A percentile compares a stretch with the other conserved stretches of the same genome.
These are phyloP conservation scores for Elgonia sp. DNA, from an alignment of 2,888 invertebrate genomes.

Conservation along the genomic window DNA sequence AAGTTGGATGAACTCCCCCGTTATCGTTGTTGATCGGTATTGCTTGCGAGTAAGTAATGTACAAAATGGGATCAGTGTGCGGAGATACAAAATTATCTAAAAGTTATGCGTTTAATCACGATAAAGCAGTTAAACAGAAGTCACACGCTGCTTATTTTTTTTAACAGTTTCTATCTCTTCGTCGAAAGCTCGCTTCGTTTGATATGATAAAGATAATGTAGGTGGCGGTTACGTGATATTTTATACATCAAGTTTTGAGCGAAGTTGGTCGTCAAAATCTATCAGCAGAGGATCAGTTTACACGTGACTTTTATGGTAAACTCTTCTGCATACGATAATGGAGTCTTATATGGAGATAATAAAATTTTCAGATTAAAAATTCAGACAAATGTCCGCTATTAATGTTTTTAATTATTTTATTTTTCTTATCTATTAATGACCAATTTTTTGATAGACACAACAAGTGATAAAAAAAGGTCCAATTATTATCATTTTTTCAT, in stretches of 20 bases:
- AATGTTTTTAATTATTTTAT: no score
- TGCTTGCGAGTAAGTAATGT: conserved; percentile 24
- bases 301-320: conserved; percentile 24
- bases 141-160: conserved; percentile 8
- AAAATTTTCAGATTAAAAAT: no score
- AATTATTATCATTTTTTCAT: no score
- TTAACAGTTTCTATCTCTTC: conserved; percentile 55
- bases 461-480: no score
- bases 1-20: neutral
- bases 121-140: conserved; percentile 36
- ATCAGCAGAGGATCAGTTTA: conserved; percentile 5
- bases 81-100: conserved; percentile 53
- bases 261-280: conserved; percentile 23
- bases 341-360: no score
- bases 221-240: conserved; percentile 35
- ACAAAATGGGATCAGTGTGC: conserved; percentile 38
- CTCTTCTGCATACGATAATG: neutral
- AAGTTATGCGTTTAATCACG: conserved; percentile 39
- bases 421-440: no score
- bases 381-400: no score
- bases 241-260: conserved; percentile 26
- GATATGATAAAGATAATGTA: conserved; percentile 55
- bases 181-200: conserved; percentile 62
- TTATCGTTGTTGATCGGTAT: conserved; percentile 10
- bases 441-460: no score